Percentiles rank a stretch among this genome's conserved stretches.
phyloP scores from a whole-genome alignment of 2,797 vertebrate species.

The Acanthornis magna region DNA sequence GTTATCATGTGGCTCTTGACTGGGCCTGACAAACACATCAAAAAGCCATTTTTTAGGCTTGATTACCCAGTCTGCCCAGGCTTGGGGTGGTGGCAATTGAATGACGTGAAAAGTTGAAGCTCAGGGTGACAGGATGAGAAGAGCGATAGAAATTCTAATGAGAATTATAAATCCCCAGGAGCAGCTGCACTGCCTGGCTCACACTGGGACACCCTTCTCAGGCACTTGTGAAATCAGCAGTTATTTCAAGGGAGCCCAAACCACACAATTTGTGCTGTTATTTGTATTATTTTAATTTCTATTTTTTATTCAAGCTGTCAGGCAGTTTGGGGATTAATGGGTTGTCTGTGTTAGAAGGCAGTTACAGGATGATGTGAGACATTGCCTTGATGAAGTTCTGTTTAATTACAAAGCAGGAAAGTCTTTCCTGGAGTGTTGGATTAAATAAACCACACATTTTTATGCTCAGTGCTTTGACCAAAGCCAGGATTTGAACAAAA shows the following conservation, averaged over 20 bases:
- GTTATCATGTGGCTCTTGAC: neutral
- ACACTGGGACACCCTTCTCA: neutral
- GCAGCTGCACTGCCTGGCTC: constrained; percentile 11
- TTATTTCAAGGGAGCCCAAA: neutral
- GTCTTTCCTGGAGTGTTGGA: neutral
- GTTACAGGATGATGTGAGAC: neutral
- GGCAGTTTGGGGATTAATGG: neutral
- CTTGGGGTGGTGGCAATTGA: neutral
- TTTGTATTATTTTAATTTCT: neutral
- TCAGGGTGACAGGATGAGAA: neutral
- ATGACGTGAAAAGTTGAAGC: neutral
- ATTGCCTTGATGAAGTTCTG: neutral
- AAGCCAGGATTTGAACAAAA: neutral
- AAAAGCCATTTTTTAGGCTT: neutral
- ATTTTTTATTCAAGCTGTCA: neutral
- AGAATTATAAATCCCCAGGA: neutral
- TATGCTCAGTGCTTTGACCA: neutral
- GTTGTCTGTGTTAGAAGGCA: neutral
- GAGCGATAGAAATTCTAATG: constrained; percentile 14
- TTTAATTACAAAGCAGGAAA: neutral
- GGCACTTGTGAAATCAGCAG: constrained; percentile 22
- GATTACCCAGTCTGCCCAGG: neutral
- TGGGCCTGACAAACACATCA: neutral
- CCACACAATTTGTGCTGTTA: neutral
- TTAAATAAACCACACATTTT: neutral